phyloP scores from a whole-genome alignment of 2,113 vertebrate genomes.

The Indicator indicator region DNA sequence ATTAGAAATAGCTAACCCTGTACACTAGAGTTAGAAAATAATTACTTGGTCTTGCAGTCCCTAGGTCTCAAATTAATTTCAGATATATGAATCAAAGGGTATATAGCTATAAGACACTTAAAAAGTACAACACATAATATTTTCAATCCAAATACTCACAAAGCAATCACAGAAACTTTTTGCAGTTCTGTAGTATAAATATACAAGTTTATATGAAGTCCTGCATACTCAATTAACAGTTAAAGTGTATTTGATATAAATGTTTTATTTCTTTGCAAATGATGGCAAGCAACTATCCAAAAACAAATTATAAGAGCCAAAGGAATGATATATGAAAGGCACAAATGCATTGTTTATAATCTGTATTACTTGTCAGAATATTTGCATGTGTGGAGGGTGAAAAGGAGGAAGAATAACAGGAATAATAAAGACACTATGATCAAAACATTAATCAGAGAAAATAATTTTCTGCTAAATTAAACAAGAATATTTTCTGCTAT shows the following conservation, averaged over 20 bases:
- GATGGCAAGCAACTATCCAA: background rate
- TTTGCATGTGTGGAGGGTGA: background rate
- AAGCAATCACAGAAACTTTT: background rate
- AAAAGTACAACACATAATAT: background rate
- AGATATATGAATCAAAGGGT: background rate
- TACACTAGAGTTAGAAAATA: background rate
- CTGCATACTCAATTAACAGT: background rate
- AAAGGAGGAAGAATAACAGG: background rate
- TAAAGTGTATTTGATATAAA: constrained; percentile 28
- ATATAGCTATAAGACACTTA: background rate
- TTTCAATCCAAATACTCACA: background rate
- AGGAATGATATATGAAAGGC: constrained; percentile 17
- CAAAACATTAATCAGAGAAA: constrained; percentile 35
- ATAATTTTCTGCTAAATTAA: constrained; percentile 20
- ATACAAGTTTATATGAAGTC: background rate
- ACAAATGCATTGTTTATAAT: constrained; percentile 11
- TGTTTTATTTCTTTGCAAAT: constrained; percentile 18
- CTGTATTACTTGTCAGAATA: constrained; percentile 5
- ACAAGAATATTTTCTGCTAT: background rate
- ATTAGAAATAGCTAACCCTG: background rate
- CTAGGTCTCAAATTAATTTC: background rate
- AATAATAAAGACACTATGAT: background rate
- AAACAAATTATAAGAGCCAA: constrained; percentile 3
- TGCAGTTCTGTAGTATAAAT: background rate
- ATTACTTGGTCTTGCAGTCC: background rate